These are phyloP conservation scores for Syrista parreyssii DNA, from an alignment of 2,888 invertebrate species.

Conservation along the genomic window DNA sequence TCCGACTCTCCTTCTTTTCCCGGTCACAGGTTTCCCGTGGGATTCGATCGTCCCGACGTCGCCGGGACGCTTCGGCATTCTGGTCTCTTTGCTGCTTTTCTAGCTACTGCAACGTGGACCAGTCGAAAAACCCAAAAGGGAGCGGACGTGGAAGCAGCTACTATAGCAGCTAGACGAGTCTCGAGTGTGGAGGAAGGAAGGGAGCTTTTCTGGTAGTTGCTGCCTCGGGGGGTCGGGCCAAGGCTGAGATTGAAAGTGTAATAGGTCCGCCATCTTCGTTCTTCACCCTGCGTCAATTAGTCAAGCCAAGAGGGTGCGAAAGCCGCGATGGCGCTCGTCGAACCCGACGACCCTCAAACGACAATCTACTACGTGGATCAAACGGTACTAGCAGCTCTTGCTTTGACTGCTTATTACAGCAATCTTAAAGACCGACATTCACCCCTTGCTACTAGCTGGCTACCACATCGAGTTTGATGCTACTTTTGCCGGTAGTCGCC, in stretches of 20 bases:
- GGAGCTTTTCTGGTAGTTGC: slow-evolving; percentile 10
- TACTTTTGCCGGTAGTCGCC: background rate
- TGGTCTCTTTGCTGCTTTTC: background rate
- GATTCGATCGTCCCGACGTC: background rate
- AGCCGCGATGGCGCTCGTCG: slow-evolving; percentile 50
- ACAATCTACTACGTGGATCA: background rate
- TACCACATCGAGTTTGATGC: background rate
- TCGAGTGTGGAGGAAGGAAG: background rate
- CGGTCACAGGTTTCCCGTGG: background rate
- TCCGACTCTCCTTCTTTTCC: slow-evolving; percentile 27
- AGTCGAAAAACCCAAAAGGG: background rate
- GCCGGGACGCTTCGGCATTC: no score
- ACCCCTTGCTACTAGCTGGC: background rate
- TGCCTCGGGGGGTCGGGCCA: slow-evolving; percentile 7
- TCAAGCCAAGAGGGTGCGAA: slow-evolving; percentile 47
- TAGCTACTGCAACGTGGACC: background rate
- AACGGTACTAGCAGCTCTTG: background rate
- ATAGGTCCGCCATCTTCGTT: slow-evolving; percentile 64
- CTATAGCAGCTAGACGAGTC: background rate
- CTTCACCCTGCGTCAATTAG: slow-evolving; percentile 61
- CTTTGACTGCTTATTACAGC: background rate
- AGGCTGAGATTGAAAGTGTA: slow-evolving; percentile 60
- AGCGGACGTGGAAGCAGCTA: background rate
- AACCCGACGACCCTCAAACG: background rate
- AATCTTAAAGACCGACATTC: background rate